phyloP scores from a whole-genome alignment of 2,113 vertebrate genomes.

The Onychostruthus taczanowskii region DNA sequence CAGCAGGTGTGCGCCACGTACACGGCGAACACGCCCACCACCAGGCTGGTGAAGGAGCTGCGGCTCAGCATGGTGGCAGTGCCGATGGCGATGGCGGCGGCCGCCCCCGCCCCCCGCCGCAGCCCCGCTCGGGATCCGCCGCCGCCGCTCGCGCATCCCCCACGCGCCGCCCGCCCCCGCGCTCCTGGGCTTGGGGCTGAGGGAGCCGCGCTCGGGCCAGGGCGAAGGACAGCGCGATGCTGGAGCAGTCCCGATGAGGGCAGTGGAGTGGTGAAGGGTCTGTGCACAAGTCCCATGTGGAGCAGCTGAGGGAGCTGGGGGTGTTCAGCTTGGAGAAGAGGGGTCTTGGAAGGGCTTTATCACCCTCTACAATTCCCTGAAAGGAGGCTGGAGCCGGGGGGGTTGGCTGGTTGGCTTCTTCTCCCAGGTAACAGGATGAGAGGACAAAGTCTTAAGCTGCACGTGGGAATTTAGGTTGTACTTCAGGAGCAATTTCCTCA shows the following conservation, averaged over 20 bases:
- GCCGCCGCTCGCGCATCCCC: too few relatives aligned
- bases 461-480: not conserved
- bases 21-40: conserved; percentile 90
- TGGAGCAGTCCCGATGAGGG: fast-evolving
- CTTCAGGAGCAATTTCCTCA: not conserved
- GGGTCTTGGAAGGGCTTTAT: too few relatives aligned
- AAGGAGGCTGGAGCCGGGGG: not conserved
- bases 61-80: conserved; percentile 69
- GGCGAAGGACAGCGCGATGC: fast-evolving
- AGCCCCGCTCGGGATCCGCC: not conserved
- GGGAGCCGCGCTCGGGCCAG: not conserved
- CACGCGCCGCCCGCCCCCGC: too few relatives aligned
- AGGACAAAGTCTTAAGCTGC: not conserved
- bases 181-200: fast-evolving
- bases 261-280: too few relatives aligned
- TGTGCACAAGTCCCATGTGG: too few relatives aligned
- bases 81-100: not conserved
- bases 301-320: not conserved
- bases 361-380: not conserved
- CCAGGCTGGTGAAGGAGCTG: conserved; percentile 89
- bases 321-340: not conserved
- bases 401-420: too few relatives aligned
- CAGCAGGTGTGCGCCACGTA: conserved; percentile 96
- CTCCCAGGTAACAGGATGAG: not conserved
- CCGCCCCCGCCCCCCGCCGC: not conserved